A percentile compares a stretch with the other conserved stretches of the same genome.
These are phyloP conservation scores for Pararge aegeria DNA, from an alignment of 1,140 invertebrate genomes.

Conservation along the genomic window DNA sequence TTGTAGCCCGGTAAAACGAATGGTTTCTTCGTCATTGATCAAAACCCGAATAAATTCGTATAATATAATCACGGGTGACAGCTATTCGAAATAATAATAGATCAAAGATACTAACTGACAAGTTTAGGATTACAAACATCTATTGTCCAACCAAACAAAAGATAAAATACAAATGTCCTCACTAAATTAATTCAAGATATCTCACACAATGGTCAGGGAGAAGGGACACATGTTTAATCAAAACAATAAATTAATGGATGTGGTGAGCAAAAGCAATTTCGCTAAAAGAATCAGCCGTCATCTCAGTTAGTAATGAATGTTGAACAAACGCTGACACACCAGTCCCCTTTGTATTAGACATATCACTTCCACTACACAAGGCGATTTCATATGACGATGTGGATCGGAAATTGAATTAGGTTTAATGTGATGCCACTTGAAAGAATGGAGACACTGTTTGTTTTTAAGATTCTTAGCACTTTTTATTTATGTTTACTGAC, in stretches of 20 bases:
- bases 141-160: too few relatives aligned
- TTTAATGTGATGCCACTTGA: slow-evolving; percentile 20
- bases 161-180: background rate
- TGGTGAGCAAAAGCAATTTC: slow-evolving; percentile 20
- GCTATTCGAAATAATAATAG: too few relatives aligned
- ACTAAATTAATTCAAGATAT: background rate
- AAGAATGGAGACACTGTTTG: slow-evolving; percentile 1
- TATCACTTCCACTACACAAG: slow-evolving; percentile 27
- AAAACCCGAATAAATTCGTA: too few relatives aligned
- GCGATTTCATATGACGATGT: slow-evolving; percentile 18
- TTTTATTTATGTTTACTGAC: too few relatives aligned
- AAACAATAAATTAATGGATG: slow-evolving; percentile 20
- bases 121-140: too few relatives aligned
- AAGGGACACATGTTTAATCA: slow-evolving; percentile 13
- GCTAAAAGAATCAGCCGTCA: slow-evolving; percentile 26
- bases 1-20: too few relatives aligned
- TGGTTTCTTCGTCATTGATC: too few relatives aligned
- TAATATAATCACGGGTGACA: too few relatives aligned
- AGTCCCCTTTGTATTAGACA: slow-evolving; percentile 22
- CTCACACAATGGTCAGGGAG: background rate
- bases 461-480: background rate
- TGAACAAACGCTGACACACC: slow-evolving; percentile 23
- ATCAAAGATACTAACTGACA: too few relatives aligned
- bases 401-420: slow-evolving; percentile 27
- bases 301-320: slow-evolving; percentile 10